phyloP scores from a whole-genome alignment of 2,888 invertebrate genomes.

The Nezara viridula region DNA sequence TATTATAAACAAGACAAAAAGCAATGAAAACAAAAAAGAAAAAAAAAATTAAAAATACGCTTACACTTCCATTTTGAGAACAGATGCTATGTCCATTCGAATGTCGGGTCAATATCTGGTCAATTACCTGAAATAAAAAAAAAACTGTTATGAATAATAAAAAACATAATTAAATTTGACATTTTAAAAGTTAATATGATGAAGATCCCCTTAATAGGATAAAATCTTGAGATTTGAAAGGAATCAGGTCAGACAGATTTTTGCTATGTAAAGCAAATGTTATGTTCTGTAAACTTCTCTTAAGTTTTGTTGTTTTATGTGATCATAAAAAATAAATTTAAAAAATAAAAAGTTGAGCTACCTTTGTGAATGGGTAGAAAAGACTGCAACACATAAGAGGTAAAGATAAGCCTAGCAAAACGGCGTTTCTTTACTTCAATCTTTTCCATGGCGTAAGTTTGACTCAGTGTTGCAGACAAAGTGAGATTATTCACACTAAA shows the following conservation, averaged over 20 bases:
- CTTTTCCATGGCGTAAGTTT: neutral
- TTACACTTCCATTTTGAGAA: slow-evolving; percentile 59
- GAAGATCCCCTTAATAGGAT: no score
- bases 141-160: neutral
- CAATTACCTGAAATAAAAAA: slow-evolving; percentile 48
- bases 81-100: slow-evolving; percentile 56
- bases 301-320: neutral
- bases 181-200: no score
- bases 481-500: neutral
- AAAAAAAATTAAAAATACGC: slow-evolving; percentile 11
- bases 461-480: neutral
- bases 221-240: neutral
- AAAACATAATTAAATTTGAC: no score
- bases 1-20: slow-evolving; percentile 4
- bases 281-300: neutral
- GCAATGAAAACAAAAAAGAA: slow-evolving; percentile 41
- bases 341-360: neutral
- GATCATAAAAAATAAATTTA: neutral
- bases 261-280: neutral
- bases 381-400: neutral
- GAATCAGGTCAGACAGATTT: neutral
- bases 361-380: neutral
- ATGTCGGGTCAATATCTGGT: slow-evolving; percentile 52
- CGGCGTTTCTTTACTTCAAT: neutral
- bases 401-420: neutral